Evolutionary conservation across 2,888 invertebrate genomes (phyloP), one percentile per base, ranked within the genome.

Genomic region (Lymantria monacha): DNA sequence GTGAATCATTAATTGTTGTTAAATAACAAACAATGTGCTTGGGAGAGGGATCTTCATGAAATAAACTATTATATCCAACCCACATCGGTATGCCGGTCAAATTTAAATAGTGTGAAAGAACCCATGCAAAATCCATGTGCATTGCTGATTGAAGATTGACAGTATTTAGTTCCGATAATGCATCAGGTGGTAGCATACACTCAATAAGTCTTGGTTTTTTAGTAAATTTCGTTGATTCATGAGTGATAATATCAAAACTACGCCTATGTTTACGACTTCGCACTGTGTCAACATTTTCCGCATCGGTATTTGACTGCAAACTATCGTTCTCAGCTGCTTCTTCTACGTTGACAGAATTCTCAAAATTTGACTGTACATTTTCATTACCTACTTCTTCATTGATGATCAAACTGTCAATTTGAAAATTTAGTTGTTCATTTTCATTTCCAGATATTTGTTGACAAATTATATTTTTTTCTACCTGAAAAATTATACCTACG

Each of bases 401-500:
- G 9, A 11, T 30, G n/a, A 1, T 12, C 22, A 13, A 5, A 33
- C 22, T 40, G 15, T 22, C 22, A 22, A 22, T 22, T 22, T 22
- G 22, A 22, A 22, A 22, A n/a, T 14, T 14, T 30, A n/a, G 12
- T 30, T 12, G 30, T 30, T 30, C 30, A 13, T 30, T 43, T 7
- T 14, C n/a, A 22, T 22, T 22, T 22, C 22, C 22, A 22, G 22
- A 30, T 43, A 31, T 43, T 43, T 11, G 13, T 13, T 43, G 30
- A 30, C 30, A 43, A 12, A 43, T 43, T 12, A 43, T 40, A 11
- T 22, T 22, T 22, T 22, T 22, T 22, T 5, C 2, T 22, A 70
- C 75, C 71, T 38, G 54, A 45, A 42, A 69, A 48, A 61, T 61
- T 59, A 55, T 74, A 73, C 31, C 44, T 30, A 76, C 76, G 0